Conservation (phyloP, 2,888 invertebrate genomes). For the Thera britannica region DNA sequence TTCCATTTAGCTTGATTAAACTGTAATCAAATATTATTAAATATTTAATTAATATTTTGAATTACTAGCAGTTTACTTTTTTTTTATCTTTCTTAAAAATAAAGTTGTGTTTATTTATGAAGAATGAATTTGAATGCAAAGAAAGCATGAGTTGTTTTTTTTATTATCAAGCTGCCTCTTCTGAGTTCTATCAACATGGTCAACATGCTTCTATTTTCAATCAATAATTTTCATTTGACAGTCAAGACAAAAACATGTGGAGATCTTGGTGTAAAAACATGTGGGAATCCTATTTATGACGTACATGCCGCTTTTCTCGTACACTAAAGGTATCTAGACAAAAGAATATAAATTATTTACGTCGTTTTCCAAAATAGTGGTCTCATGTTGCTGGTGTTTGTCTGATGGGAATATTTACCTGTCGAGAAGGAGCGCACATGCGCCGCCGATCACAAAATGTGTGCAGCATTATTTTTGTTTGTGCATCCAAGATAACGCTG, state of each 20-base stretch:
- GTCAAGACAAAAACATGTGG: neutral
- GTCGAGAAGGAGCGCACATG: conserved; percentile 24
- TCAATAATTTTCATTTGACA: neutral
- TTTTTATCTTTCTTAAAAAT: too few species aligned
- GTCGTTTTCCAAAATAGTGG: neutral
- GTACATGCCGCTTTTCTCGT: neutral
- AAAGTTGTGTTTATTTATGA: too few species aligned
- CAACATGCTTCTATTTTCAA: neutral
- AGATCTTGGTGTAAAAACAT: neutral
- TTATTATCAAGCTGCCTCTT: neutral
- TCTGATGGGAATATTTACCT: conserved; percentile 34
- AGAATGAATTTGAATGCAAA: too few species aligned
- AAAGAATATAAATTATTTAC: neutral
- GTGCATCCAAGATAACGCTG: conserved; percentile 33
- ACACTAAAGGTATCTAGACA: conserved; percentile 2
- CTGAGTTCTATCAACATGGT: neutral
- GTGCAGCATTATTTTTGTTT: conserved; percentile 30
- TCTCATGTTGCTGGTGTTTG: conserved; percentile 9
- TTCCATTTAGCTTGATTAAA: too few species aligned
- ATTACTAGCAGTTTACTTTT: too few species aligned
- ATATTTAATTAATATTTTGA: too few species aligned
- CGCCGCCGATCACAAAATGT: conserved; percentile 21
- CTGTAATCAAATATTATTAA: too few species aligned
- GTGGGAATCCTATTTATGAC: neutral
- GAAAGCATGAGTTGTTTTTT: neutral